Conservation (phyloP, 2,113 vertebrate genomes). For the Psilopsiagon aymara region DNA sequence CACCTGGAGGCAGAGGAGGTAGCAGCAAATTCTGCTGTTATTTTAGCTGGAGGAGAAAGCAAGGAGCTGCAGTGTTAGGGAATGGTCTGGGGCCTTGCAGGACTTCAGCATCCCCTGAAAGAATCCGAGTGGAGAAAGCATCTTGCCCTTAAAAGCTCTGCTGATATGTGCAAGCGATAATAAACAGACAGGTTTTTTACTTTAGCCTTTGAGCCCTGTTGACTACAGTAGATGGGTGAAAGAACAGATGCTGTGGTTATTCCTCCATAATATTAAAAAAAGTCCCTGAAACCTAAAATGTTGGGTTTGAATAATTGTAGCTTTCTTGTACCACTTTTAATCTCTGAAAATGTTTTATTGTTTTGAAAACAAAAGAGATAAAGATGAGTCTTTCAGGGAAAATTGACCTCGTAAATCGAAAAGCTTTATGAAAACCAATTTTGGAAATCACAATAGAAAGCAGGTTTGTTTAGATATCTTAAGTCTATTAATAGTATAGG, state of each 20-base stretch:
- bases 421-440: background rate
- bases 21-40: background rate
- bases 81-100: background rate
- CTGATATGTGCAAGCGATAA: background rate
- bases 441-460: background rate
- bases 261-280: background rate
- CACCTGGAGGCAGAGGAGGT: conserved; percentile 1
- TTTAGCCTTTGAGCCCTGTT: background rate
- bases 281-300: background rate
- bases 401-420: background rate
- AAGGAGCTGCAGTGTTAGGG: conserved; percentile 18
- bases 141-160: background rate
- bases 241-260: background rate
- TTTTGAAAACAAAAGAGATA: background rate
- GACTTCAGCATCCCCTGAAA: background rate
- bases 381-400: background rate
- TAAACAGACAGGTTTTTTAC: background rate
- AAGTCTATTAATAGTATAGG: background rate
- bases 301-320: background rate
- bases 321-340: background rate
- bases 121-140: background rate
- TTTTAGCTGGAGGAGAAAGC: conserved; percentile 41
- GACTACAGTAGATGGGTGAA: background rate
- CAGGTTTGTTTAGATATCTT: background rate
- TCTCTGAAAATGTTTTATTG: background rate